phyloP scores from a whole-genome alignment of 2,113 vertebrate genomes.

The Pseudorasbora parva region DNA sequence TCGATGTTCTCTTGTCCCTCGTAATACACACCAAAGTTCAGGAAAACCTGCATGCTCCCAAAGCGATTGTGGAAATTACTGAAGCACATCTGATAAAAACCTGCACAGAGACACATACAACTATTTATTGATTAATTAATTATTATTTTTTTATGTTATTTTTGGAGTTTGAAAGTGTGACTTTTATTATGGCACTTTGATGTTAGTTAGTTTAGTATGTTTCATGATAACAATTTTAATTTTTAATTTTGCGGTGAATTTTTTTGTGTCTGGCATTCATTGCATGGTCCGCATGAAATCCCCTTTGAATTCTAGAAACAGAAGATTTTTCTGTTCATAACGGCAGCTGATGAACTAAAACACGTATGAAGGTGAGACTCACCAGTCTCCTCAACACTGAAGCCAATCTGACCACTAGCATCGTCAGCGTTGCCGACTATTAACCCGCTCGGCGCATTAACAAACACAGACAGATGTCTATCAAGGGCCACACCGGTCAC shows the following conservation, averaged over 20 bases:
- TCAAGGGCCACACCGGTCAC: conserved; percentile 80
- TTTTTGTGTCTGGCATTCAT: not conserved
- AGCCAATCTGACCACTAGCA: conserved; percentile 84
- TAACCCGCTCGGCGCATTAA: conserved; percentile 78
- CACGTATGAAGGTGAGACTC: not conserved
- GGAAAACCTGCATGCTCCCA: conserved; percentile 85
- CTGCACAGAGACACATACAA: conserved; percentile 73
- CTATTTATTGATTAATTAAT: no score
- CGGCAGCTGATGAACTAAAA: not conserved
- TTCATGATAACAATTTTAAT: not conserved
- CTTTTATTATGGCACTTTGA: not conserved
- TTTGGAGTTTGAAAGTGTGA: not conserved
- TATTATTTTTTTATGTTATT: no score
- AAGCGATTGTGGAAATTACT: conserved; percentile 89
- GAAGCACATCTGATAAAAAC: conserved; percentile 94
- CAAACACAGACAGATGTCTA: conserved; percentile 78
- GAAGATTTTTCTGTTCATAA: not conserved
- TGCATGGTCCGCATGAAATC: not conserved
- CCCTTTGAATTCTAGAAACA: not conserved
- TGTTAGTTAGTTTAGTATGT: not conserved
- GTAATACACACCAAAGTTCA: conserved; percentile 92
- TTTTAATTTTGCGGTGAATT: not conserved
- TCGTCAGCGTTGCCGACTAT: conserved; percentile 77
- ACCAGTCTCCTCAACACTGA: conserved; percentile 86
- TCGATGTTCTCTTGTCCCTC: conserved; percentile 68